phyloP scores from a whole-genome alignment of 2,888 invertebrate species.

The Parthenolecanium corni region DNA sequence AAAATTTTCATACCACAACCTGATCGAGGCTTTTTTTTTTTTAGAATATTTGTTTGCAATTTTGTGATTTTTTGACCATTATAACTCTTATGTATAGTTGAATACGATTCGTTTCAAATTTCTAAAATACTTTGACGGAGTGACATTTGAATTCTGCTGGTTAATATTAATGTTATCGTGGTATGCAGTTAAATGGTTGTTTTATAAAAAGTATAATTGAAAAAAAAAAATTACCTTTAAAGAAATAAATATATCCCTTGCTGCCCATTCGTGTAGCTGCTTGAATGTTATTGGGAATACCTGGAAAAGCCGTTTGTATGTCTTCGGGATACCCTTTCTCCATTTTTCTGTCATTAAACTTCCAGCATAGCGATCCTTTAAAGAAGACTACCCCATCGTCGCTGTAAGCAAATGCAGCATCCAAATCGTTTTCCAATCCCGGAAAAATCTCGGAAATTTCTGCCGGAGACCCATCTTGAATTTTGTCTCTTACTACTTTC shows the following conservation, averaged over 20 bases:
- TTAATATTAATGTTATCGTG: too few species aligned
- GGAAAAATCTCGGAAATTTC: too few species aligned
- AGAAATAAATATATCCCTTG: background rate
- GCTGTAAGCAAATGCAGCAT: slow-evolving; percentile 88
- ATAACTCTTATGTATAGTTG: too few species aligned
- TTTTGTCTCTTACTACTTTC: slow-evolving; percentile 70
- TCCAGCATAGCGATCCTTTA: slow-evolving; percentile 87
- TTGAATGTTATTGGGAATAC: background rate
- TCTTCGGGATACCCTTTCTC: slow-evolving; percentile 84
- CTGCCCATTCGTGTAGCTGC: background rate
- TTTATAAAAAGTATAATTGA: too few species aligned
- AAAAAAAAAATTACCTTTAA: slow-evolving; percentile 1
- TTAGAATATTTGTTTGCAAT: too few species aligned
- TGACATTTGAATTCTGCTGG: too few species aligned
- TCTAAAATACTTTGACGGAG: too few species aligned
- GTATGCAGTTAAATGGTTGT: too few species aligned
- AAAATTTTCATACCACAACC: too few species aligned
- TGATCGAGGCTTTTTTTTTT: too few species aligned
- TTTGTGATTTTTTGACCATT: too few species aligned
- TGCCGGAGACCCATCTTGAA: slow-evolving; percentile 78
- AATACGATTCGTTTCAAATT: too few species aligned
- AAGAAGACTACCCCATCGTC: slow-evolving; percentile 97
- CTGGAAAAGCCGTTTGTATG: slow-evolving; percentile 56
- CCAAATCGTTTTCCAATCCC: slow-evolving; percentile 72
- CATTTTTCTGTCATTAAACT: slow-evolving; percentile 69